Evolutionary conservation across 2,113 vertebrate species (phyloP).

Genomic region (Panurus biarmicus): DNA sequence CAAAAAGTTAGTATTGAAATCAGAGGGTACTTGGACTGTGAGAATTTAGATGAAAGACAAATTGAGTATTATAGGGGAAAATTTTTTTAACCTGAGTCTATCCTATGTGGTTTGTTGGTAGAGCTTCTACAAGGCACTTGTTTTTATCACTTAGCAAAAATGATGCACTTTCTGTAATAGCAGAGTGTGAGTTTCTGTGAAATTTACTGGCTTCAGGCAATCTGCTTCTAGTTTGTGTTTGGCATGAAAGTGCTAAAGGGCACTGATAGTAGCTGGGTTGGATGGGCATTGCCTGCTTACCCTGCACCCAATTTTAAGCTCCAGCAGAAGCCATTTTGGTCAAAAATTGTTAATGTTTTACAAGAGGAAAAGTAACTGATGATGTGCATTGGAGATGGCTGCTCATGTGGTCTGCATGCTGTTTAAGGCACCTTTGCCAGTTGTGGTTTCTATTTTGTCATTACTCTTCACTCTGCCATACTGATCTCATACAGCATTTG

Average conservation of each 20-base stretch:
- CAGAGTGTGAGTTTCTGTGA: background rate
- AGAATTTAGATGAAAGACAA: background rate
- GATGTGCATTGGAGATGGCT: background rate
- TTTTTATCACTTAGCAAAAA: background rate
- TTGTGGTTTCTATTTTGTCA: background rate
- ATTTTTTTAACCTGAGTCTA: rapidly evolving
- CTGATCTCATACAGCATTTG: background rate
- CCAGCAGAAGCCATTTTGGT: background rate
- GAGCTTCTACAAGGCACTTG: background rate
- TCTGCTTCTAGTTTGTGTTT: background rate
- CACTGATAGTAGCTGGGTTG: background rate
- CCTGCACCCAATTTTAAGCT: background rate
- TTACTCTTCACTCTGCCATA: background rate
- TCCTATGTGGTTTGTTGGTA: rapidly evolving
- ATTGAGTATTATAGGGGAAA: background rate
- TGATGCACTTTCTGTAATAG: background rate
- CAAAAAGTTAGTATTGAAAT: background rate
- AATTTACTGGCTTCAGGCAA: background rate
- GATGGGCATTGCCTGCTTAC: background rate
- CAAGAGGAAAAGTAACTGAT: background rate
- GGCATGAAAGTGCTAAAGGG: background rate
- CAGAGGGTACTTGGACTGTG: background rate
- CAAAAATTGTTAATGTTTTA: background rate
- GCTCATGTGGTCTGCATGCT: background rate
- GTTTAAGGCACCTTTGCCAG: background rate